A percentile compares a stretch with the other conserved stretches of the same genome.
Conservation (phyloP, 2,797 vertebrate species). For the Heliangelus exortis region DNA sequence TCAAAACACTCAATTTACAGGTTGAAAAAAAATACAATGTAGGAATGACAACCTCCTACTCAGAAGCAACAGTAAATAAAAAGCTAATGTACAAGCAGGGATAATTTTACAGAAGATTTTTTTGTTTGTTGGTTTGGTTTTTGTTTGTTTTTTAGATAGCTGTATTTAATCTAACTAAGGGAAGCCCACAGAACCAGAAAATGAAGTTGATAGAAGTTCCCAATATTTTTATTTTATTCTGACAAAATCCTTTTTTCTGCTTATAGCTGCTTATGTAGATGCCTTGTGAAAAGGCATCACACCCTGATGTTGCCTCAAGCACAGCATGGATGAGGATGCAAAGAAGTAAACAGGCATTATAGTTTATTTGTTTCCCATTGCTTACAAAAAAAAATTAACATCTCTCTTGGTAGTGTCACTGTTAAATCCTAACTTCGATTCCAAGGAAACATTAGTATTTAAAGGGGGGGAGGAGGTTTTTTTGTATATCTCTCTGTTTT, state of each 20-base stretch:
- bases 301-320: neutral
- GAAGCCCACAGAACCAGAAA: constrained; percentile 54
- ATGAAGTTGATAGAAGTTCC: constrained; percentile 43
- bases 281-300: neutral
- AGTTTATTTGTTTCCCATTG: neutral
- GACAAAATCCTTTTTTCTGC: constrained; percentile 37
- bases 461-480: neutral
- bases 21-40: neutral
- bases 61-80: constrained; percentile 18
- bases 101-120: neutral
- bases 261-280: constrained; percentile 18
- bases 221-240: constrained; percentile 35
- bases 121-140: neutral
- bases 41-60: neutral
- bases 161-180: constrained; percentile 10
- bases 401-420: neutral
- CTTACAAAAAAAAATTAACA: neutral
- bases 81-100: constrained; percentile 15
- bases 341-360: constrained; percentile 12
- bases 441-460: neutral
- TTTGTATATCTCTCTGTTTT: neutral
- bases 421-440: neutral
- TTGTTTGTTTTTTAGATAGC: neutral
- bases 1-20: neutral
- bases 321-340: neutral